phyloP scores from a whole-genome alignment of 2,113 vertebrate genomes.

The Piprites chloris region DNA sequence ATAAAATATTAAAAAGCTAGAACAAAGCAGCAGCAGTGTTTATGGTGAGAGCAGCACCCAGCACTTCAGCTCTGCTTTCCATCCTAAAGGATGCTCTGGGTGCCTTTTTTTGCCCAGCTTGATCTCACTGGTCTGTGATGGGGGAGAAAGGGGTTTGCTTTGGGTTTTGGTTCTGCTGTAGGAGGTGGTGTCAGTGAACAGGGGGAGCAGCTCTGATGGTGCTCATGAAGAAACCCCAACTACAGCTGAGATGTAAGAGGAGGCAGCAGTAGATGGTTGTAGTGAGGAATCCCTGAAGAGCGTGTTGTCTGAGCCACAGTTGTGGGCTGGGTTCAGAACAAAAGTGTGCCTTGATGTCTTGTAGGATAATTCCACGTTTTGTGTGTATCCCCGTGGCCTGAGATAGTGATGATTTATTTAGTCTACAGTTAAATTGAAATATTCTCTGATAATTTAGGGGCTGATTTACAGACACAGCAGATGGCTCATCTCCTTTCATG shows the following conservation, averaged over 20 bases:
- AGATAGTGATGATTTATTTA: slow-evolving; percentile 25
- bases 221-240: not conserved
- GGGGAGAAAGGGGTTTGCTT: not conserved
- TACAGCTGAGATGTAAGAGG: not conserved
- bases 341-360: not conserved
- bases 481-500: slow-evolving; percentile 47
- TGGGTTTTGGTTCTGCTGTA: not conserved
- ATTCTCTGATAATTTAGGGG: slow-evolving; percentile 3
- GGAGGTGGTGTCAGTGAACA: not conserved
- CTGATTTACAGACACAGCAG: slow-evolving; percentile 55
- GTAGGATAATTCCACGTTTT: not conserved
- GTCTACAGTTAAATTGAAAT: slow-evolving; percentile 56
- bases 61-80: not conserved
- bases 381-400: not conserved
- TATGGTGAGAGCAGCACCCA: not conserved
- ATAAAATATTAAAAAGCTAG: slow-evolving; percentile 30
- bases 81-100: not conserved
- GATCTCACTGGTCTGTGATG: not conserved
- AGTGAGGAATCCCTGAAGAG: not conserved
- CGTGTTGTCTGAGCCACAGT: not conserved
- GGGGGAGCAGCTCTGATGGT: not conserved
- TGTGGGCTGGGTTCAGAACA: not conserved
- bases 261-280: not conserved
- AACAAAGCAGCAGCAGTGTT: slow-evolving; percentile 34
- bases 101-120: not conserved